A percentile compares a stretch with the other conserved stretches of the same genome.
These are phyloP conservation scores for Agraylea sexmaculata DNA, from an alignment of 1,140 invertebrate genomes.

Conservation along the genomic window DNA sequence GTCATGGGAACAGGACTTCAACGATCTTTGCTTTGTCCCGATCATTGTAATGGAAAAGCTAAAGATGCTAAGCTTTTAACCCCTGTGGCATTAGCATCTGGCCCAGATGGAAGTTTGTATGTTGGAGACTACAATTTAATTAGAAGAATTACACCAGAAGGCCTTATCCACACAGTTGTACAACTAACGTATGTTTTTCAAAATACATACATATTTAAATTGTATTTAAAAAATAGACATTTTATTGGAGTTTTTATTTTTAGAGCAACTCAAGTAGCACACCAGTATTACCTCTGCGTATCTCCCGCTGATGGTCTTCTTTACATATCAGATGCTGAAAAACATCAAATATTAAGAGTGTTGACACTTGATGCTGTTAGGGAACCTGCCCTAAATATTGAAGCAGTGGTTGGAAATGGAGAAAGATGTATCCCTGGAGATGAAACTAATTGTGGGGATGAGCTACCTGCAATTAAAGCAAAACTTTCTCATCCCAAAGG, in stretches of 20 bases:
- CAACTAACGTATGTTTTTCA: constrained; percentile 61
- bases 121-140: constrained; percentile 96
- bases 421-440: constrained; percentile 92
- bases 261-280: constrained; percentile 84
- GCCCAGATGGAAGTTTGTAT: constrained; percentile 91
- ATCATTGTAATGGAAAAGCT: constrained; percentile 75
- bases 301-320: constrained; percentile 90
- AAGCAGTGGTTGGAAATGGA: constrained; percentile 88
- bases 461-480: constrained; percentile 76
- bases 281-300: constrained; percentile 90
- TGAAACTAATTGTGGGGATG: constrained; percentile 81
- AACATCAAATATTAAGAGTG: constrained; percentile 73
- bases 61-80: constrained; percentile 78
- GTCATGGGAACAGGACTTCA: constrained; percentile 92
- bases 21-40: constrained; percentile 57
- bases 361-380: constrained; percentile 62
- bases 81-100: constrained; percentile 84
- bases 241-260: constrained; percentile 26
- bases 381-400: constrained; percentile 75
- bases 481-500: constrained; percentile 95
- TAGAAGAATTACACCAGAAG: constrained; percentile 81
- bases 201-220: not conserved
- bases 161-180: constrained; percentile 84
- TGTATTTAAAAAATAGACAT: constrained; percentile 1
- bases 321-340: constrained; percentile 92